Evolutionary conservation across 2,113 vertebrate genomes (phyloP).

Genomic region (Crotalus helleri): DNA sequence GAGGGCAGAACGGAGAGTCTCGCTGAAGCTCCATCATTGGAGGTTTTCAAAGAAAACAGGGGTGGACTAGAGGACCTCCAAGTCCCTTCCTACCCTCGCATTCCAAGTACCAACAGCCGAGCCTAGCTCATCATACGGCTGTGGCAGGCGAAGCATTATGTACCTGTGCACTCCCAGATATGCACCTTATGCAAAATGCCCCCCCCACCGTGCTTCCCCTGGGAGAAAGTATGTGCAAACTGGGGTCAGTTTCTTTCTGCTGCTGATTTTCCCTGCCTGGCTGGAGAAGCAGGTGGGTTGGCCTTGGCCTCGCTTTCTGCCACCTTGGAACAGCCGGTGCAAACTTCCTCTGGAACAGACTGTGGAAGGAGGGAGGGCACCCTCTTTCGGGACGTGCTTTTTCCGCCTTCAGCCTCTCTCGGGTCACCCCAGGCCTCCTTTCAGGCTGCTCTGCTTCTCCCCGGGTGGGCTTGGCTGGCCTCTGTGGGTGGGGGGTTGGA

Average conservation of each 20-base stretch:
- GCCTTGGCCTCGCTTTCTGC: background rate
- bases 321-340: background rate
- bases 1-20: too few relatives aligned
- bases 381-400: background rate
- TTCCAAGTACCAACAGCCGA: background rate
- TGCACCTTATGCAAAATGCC: background rate
- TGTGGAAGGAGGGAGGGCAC: background rate
- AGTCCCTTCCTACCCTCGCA: background rate
- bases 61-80: background rate
- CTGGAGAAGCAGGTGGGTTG: background rate
- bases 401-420: background rate
- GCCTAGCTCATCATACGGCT: background rate
- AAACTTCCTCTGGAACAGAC: background rate
- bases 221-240: background rate
- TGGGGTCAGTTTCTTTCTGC: background rate
- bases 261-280: background rate
- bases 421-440: background rate
- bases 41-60: background rate
- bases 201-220: fast-evolving
- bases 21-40: background rate
- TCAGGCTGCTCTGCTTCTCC: background rate
- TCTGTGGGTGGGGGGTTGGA: background rate
- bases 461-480: background rate
- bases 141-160: background rate
- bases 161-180: background rate